A percentile compares a stretch with the other conserved stretches of the same genome.
These are phyloP conservation scores for Myiozetetes cayanensis DNA, from an alignment of 2,113 vertebrate species.

Conservation along the genomic window DNA sequence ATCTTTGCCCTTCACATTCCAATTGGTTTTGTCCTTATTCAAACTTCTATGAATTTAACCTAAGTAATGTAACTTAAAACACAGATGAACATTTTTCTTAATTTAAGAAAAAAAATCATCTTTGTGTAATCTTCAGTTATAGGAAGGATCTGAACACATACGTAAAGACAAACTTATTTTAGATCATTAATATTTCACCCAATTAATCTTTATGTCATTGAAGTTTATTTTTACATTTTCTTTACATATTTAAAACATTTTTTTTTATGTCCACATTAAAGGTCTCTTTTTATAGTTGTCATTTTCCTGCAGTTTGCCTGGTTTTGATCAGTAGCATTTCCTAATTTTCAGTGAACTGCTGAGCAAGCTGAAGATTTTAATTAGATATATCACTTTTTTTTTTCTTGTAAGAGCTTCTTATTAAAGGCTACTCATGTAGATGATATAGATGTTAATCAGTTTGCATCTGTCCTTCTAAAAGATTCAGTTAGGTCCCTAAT, in stretches of 20 bases:
- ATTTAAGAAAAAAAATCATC: neutral
- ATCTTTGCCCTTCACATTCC: slow-evolving; percentile 61
- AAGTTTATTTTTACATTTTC: neutral
- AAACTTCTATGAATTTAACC: slow-evolving; percentile 17
- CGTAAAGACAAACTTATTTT: neutral
- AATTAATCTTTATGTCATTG: neutral
- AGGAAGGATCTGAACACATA: neutral
- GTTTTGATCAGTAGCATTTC: slow-evolving; percentile 17
- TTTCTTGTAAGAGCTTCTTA: slow-evolving; percentile 50
- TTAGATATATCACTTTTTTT: slow-evolving; percentile 51
- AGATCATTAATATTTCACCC: neutral
- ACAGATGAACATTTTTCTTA: neutral
- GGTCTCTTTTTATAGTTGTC: neutral
- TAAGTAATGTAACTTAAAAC: neutral
- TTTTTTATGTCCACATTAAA: neutral
- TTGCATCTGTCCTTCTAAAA: slow-evolving; percentile 52
- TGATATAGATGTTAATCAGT: slow-evolving; percentile 58
- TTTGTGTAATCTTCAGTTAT: neutral
- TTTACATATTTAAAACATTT: neutral
- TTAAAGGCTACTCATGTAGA: slow-evolving; percentile 50
- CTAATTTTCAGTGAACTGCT: slow-evolving; percentile 59
- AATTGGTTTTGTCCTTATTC: slow-evolving; percentile 34
- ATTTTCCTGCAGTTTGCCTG: slow-evolving; percentile 1
- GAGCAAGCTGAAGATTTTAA: slow-evolving; percentile 64
- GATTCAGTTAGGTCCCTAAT: slow-evolving; percentile 45